These are phyloP conservation scores for Ceuthmochares aereus DNA, from an alignment of 2,113 vertebrate genomes.

Conservation along the genomic window DNA sequence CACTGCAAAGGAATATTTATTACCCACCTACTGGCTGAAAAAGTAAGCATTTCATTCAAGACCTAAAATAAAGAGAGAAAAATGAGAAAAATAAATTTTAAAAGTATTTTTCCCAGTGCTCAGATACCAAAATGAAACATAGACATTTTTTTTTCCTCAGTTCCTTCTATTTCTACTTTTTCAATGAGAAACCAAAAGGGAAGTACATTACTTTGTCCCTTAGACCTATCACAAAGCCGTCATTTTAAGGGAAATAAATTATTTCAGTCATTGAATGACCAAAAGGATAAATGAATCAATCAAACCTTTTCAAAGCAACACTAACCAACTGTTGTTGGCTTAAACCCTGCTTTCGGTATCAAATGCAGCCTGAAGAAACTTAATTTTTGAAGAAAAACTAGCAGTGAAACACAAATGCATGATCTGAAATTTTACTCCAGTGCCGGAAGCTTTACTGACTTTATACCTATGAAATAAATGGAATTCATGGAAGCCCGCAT, in stretches of 20 bases:
- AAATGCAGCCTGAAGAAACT: neutral
- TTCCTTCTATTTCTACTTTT: neutral
- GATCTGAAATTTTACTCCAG: neutral
- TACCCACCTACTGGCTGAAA: neutral
- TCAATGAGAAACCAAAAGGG: neutral
- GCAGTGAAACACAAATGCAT: neutral
- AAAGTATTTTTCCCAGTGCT: neutral
- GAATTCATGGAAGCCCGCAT: neutral
- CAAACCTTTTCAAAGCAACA: neutral
- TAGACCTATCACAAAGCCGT: neutral
- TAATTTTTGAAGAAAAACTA: neutral
- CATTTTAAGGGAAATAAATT: neutral
- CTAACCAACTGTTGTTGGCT: neutral
- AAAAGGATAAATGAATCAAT: neutral
- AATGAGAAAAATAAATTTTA: neutral
- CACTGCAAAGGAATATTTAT: neutral
- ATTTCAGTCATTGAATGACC: neutral
- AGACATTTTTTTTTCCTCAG: neutral
- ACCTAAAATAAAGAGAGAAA: neutral
- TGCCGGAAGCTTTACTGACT: neutral
- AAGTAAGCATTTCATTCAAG: neutral
- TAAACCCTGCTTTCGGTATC: neutral
- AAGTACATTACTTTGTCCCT: neutral
- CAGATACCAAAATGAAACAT: neutral
- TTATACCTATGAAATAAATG: neutral